Evolutionary conservation across 1,140 invertebrate species (phyloP), one percentile per base, ranked within the genome.

Genomic region (Diachasma alloeum): DNA sequence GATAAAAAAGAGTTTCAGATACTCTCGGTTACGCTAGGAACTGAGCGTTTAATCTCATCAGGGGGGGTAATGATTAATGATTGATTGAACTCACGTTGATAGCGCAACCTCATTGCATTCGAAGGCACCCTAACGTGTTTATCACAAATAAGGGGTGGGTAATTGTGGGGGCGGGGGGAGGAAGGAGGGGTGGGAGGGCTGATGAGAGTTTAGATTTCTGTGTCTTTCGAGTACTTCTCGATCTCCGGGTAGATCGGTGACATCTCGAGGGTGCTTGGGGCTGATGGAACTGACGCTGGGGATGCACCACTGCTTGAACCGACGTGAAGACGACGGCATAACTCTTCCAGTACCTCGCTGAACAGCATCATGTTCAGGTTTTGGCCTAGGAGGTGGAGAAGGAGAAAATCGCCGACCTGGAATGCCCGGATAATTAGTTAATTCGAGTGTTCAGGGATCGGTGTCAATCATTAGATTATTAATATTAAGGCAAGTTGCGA

Each of bases 341-440:
- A 82, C 73, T 93, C 92, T 24, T 93, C 90, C 80, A 97, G 82
- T 72, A 96, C 92, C 82, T 96, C 95, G 42, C 92, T 93, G 86
- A 95, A 96, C 22, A 94, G 91, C 89, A 94, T 91, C 82, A 95
- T 90, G 83, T 95, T 96, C 90, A 97, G 92, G 86, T 97, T 97
- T 85, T 97, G 95, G 31, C 95, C 94, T 10, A 97, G 87, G 42
- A 97, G 87, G 83, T 96, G 95, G 39, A 97, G 87, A 63, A 97
- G 87, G 53, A 97, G 91, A 88, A 96, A 97, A 83, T 97, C 96
- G 31, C 96, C 95, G 79, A 97, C 93, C 93, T 95, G 85, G 48
- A 89, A 89, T 26, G 0, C 77, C 31, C 31, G 31, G 31, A 31
- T 31, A 31, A 31, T 31, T 31, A 31, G 2, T 31, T 31, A 31